Percentiles rank a stretch among this genome's conserved stretches.
phyloP scores from a whole-genome alignment of 1,140 invertebrate genomes.

The Cyphomyrmex costatus region DNA sequence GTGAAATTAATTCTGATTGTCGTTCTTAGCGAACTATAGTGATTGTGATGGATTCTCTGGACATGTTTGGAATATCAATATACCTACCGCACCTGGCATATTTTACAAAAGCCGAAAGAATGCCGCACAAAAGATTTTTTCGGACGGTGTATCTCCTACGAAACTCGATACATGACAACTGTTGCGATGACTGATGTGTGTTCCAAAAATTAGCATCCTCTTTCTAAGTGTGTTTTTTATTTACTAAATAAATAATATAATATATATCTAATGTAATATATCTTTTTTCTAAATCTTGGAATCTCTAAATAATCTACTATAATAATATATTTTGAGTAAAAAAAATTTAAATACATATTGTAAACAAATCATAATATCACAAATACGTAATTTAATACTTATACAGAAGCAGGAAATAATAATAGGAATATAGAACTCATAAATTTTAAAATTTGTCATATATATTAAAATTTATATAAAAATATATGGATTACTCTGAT shows the following conservation, averaged over 20 bases:
- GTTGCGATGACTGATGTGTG: neutral
- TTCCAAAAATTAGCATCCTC: neutral
- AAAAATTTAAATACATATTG: neutral
- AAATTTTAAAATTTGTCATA: conserved; percentile 8
- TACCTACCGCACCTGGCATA: neutral
- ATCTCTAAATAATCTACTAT: neutral
- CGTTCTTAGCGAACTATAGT: neutral
- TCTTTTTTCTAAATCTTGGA: neutral
- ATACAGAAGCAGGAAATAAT: neutral
- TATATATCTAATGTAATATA: neutral
- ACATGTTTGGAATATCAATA: conserved; percentile 24
- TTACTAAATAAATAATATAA: neutral
- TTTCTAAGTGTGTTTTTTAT: neutral
- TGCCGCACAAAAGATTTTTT: neutral
- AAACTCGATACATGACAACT: conserved; percentile 4
- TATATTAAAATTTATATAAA: neutral
- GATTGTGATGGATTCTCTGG: neutral
- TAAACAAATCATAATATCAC: conserved; percentile 1
- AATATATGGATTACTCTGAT: neutral
- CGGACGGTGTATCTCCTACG: neutral
- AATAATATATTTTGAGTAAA: neutral
- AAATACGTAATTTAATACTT: neutral
- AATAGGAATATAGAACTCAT: neutral
- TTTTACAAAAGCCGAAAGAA: neutral
- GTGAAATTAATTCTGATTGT: conserved; percentile 39